Evolutionary conservation across 2,888 invertebrate genomes (phyloP).

Genomic region (Erannis defoliaria): DNA sequence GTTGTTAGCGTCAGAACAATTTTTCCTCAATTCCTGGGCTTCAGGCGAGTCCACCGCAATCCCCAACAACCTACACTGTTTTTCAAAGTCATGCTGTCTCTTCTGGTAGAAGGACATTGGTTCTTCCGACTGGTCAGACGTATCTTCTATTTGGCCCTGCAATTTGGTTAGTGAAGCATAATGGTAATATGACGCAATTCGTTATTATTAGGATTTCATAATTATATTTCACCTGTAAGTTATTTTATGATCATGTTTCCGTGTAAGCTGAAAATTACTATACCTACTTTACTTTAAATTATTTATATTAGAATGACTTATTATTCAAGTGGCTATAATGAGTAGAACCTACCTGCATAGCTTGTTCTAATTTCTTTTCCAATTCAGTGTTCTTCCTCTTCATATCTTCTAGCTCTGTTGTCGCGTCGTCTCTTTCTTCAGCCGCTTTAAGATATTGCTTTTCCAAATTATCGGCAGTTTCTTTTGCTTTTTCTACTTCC

Average conservation of each 20-base stretch:
- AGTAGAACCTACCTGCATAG: slow-evolving; percentile 87
- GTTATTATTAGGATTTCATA: neutral
- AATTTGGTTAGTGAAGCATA: slow-evolving; percentile 65
- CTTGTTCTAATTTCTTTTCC: slow-evolving; percentile 91
- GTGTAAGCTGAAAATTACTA: no score
- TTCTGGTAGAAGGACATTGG: slow-evolving; percentile 81
- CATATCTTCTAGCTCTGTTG: slow-evolving; percentile 92
- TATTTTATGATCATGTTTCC: no score
- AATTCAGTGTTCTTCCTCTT: slow-evolving; percentile 91
- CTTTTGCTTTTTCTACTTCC: slow-evolving; percentile 92
- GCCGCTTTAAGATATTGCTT: slow-evolving; percentile 92
- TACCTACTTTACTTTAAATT: no score
- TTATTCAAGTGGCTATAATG: neutral
- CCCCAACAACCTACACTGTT: slow-evolving; percentile 79
- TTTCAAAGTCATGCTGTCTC: slow-evolving; percentile 78
- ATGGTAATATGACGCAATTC: slow-evolving; percentile 26
- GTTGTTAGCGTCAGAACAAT: slow-evolving; percentile 65
- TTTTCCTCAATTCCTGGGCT: slow-evolving; percentile 68
- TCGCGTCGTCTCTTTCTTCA: slow-evolving; percentile 91
- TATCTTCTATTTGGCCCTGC: slow-evolving; percentile 71
- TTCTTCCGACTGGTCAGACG: slow-evolving; percentile 69
- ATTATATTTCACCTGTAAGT: neutral
- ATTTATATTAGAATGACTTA: no score
- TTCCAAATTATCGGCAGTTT: slow-evolving; percentile 92
- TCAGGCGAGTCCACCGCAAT: slow-evolving; percentile 76